Conservation (phyloP, 2,888 invertebrate genomes). For the Acanthosepion lycidas region DNA sequence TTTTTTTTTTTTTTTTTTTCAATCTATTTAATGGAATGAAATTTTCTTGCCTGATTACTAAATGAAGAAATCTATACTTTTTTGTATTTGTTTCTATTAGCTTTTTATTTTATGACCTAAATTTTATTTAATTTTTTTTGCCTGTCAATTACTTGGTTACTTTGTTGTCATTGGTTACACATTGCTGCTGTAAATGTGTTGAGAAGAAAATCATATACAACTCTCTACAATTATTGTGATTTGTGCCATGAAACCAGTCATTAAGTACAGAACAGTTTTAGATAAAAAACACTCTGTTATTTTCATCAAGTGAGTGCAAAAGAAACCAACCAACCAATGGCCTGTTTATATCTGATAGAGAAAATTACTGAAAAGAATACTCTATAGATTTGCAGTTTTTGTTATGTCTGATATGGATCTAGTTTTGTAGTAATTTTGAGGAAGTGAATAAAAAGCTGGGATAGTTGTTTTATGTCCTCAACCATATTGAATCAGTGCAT, state of each 20-base stretch:
- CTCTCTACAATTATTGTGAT: constrained; percentile 33
- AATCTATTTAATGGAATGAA: background rate
- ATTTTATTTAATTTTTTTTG: background rate
- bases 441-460: too few relatives aligned
- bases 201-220: background rate
- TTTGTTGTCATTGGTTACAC: background rate
- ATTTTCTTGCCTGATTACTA: too few relatives aligned
- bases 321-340: background rate
- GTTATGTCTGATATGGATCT: background rate
- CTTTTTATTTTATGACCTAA: background rate
- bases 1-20: background rate
- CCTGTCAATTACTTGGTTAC: background rate
- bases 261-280: background rate
- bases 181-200: background rate
- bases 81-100: too few relatives aligned
- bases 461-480: background rate
- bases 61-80: too few relatives aligned
- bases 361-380: background rate
- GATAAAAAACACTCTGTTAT: background rate
- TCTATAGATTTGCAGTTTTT: background rate
- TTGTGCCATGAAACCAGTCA: constrained; percentile 4
- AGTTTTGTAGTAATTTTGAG: background rate
- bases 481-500: background rate
- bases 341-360: background rate
- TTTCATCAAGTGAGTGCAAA: background rate